phyloP scores from a whole-genome alignment of 2,113 vertebrate species.

The Amphiprion ocellaris region DNA sequence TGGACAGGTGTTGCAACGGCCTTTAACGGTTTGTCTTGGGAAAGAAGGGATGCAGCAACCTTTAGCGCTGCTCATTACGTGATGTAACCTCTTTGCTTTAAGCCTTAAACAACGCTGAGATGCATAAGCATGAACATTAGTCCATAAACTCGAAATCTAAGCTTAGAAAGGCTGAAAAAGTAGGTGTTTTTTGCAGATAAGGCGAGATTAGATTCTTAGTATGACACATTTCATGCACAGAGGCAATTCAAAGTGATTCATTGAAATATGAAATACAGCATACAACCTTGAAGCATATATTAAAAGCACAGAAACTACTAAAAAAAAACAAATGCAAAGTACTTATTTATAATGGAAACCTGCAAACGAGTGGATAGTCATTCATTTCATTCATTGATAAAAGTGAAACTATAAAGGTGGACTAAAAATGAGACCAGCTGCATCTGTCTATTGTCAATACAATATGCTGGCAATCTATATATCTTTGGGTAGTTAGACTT shows the following conservation, averaged over 20 bases:
- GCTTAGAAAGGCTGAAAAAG: background rate
- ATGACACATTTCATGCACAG: background rate
- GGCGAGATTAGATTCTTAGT: background rate
- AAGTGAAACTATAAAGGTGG: too few relatives aligned
- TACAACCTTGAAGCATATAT: too few relatives aligned
- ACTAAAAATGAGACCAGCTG: too few relatives aligned
- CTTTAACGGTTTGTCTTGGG: background rate
- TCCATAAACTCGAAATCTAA: background rate
- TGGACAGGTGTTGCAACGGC: constrained; percentile 17
- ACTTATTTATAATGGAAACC: too few relatives aligned
- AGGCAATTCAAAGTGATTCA: too few relatives aligned
- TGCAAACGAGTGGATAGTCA: too few relatives aligned
- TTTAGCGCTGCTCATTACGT: background rate
- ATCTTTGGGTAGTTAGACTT: too few relatives aligned
- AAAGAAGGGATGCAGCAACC: background rate
- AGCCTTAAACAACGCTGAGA: background rate
- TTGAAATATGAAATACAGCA: background rate
- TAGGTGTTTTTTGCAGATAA: background rate
- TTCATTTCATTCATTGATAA: too few relatives aligned
- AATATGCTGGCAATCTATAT: too few relatives aligned
- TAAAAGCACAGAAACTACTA: background rate
- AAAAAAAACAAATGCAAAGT: too few relatives aligned
- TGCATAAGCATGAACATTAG: background rate
- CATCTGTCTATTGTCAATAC: too few relatives aligned
- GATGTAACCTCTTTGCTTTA: too few relatives aligned